Evolutionary conservation across 30 jellyfish, hydroid and myxozoan species (phyloP).

Genomic region (Cassiopea andromeda): DNA sequence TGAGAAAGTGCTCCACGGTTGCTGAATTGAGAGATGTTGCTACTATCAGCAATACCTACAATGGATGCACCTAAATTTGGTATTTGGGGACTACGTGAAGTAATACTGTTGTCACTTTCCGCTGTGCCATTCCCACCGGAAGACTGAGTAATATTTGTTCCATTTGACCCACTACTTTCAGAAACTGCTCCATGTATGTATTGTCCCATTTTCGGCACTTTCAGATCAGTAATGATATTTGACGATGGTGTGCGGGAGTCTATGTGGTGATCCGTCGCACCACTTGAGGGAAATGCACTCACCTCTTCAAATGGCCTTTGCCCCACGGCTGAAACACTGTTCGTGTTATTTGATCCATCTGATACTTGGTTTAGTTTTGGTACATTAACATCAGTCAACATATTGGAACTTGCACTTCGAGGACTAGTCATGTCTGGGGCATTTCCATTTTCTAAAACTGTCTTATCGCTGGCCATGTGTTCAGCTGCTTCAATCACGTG

Average conservation of each 20-base stretch:
- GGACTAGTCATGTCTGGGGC: not conserved
- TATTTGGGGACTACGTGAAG: constrained; percentile 18
- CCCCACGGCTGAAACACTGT: not conserved
- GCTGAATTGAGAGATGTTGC: not conserved
- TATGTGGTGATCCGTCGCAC: not conserved
- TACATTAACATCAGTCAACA: constrained; percentile 45
- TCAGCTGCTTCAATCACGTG: constrained; percentile 16
- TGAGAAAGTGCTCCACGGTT: constrained; percentile 8
- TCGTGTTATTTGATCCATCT: constrained; percentile 7
- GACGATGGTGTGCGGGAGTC: constrained; percentile 11
- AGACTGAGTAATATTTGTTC: not conserved
- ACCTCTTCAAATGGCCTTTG: not conserved
- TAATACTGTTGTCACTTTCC: not conserved
- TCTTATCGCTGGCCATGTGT: not conserved
- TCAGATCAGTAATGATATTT: constrained; percentile 44
- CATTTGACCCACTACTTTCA: not conserved
- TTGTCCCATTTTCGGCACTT: constrained; percentile 45
- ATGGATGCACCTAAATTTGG: constrained; percentile 39
- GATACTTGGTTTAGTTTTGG: constrained; percentile 48
- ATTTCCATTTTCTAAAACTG: not conserved
- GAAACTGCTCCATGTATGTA: not conserved
- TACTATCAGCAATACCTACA: constrained; percentile 38
- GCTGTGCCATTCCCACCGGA: not conserved
- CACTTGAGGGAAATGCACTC: too few species aligned
- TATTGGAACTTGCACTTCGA: constrained; percentile 53